Evolutionary conservation across 2,113 vertebrate genomes (phyloP), one percentile per base, ranked within the genome.

Genomic region (Channa argus): DNA sequence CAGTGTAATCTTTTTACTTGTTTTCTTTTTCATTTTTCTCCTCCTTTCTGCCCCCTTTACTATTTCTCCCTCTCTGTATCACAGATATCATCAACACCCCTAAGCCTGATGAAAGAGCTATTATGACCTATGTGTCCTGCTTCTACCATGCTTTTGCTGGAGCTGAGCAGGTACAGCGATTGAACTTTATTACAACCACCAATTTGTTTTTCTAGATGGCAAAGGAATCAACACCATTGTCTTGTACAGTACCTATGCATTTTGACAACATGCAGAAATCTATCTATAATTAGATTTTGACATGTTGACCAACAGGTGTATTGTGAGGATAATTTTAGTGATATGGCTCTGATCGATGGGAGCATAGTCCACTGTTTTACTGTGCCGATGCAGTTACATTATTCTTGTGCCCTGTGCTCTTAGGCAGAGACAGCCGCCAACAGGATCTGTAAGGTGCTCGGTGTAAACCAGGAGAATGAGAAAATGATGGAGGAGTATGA

Each of bases 71-170:
- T 79, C 12, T 88, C 10, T 3, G 33, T 76, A 14, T 52, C 55
- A 34, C 36, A 99, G 98, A 99, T 93, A 99, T 99, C 94, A 95
- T 99, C 91, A 99, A 96, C 91, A 99, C 98, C 84, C 97, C 98
- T 69, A 99, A 99, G 91, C 98, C 98, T 0, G 98, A 99, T 80
- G 97, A 99, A 90, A 95, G 97, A 96, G 98, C 98, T 69, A 97
- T 99, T 92, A 99, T 99, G 98, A 99, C 98, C 83, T 99, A 99
- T 50, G 96, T 99, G 38, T 99, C 98, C 90, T 99, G 98, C 92
- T 99, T 99, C 94, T 99, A 99, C 90, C 98, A 99, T 72, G 97
- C 98, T 81, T 99, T 99, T 89, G 98, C 98, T 92, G 98, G 98
- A 93, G 98, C 98, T 59, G 98, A 99, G 92, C 98, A 99, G 97